Conservation (phyloP, 2,888 invertebrate genomes). For the Drosophila flavopinicola region DNA sequence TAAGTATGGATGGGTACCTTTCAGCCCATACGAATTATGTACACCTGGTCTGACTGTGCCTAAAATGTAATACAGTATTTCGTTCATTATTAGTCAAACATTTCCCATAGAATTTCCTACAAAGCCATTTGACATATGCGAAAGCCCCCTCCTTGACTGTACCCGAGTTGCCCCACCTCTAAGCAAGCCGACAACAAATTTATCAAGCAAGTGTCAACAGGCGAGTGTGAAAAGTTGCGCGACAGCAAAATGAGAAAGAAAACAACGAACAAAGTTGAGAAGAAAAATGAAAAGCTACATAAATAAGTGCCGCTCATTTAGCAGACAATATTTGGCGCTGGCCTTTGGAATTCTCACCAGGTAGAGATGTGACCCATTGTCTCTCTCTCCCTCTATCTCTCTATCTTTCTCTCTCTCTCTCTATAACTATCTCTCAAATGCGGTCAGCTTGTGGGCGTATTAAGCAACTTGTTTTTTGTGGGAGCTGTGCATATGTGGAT, state of each 20-base stretch:
- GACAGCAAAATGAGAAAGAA: conserved; percentile 29
- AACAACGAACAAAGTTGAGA: conserved; percentile 19
- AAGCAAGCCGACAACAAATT: conserved; percentile 41
- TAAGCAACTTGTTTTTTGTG: conserved; percentile 37
- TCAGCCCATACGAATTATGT: neutral
- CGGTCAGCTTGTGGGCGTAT: conserved; percentile 52
- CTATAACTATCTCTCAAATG: conserved; percentile 18
- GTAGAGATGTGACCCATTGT: conserved; percentile 43
- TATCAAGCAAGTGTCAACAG: conserved; percentile 69
- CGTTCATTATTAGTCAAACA: conserved; percentile 40
- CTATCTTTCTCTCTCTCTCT: neutral
- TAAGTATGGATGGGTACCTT: neutral
- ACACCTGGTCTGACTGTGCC: neutral
- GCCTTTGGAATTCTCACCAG: conserved; percentile 71
- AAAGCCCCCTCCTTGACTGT: conserved; percentile 11
- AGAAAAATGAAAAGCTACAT: conserved; percentile 34
- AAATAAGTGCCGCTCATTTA: conserved; percentile 45
- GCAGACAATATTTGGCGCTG: conserved; percentile 29
- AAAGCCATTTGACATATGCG: conserved; percentile 48
- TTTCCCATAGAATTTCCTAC: conserved; percentile 15
- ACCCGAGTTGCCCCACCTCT: neutral
- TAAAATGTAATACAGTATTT: neutral
- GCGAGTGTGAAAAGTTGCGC: conserved; percentile 61
- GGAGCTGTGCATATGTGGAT: neutral
- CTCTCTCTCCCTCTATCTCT: too few species aligned